A percentile compares a stretch with the other conserved stretches of the same genome.
These are phyloP conservation scores for Thunnus thynnus DNA, from an alignment of 2,113 vertebrate species.

Conservation along the genomic window DNA sequence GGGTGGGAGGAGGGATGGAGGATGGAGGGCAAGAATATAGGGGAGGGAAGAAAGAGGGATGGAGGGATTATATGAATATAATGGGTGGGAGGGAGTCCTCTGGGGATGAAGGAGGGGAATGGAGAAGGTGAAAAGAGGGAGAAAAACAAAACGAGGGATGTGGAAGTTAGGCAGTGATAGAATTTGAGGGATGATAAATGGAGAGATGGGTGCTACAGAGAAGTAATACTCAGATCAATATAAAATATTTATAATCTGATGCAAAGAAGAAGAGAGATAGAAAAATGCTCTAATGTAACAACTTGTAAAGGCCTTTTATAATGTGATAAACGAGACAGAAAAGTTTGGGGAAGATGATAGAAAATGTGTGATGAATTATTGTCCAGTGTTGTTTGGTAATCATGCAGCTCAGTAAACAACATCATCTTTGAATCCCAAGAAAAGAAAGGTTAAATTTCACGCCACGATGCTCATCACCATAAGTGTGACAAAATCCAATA, in stretches of 20 bases:
- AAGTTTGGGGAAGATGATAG: background rate
- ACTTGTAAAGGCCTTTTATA: background rate
- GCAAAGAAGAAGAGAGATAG: background rate
- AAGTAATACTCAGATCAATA: conserved; percentile 26
- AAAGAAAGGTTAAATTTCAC: background rate
- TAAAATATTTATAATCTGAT: conserved; percentile 25
- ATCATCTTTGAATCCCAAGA: conserved; percentile 30
- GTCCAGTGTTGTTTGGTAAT: conserved; percentile 4
- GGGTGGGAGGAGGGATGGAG: conserved; percentile 21
- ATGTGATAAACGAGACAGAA: background rate
- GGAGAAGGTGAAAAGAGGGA: background rate
- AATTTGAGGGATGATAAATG: conserved; percentile 17
- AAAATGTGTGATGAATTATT: no score
- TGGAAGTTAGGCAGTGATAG: conserved; percentile 6
- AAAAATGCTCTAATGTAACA: no score
- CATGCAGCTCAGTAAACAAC: conserved; percentile 7
- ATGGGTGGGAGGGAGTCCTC: conserved; percentile 40
- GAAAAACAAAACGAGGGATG: conserved; percentile 10
- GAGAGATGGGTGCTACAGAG: background rate
- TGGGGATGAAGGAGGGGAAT: background rate
- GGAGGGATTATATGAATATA: conserved; percentile 44
- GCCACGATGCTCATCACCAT: no score
- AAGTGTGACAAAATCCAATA: no score
- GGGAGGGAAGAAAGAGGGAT: background rate
- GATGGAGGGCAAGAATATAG: background rate